A percentile compares a stretch with the other conserved stretches of the same genome.
Evolutionary conservation across 2,888 invertebrate genomes (phyloP).

Genomic region (Yponomeuta cagnagella): DNA sequence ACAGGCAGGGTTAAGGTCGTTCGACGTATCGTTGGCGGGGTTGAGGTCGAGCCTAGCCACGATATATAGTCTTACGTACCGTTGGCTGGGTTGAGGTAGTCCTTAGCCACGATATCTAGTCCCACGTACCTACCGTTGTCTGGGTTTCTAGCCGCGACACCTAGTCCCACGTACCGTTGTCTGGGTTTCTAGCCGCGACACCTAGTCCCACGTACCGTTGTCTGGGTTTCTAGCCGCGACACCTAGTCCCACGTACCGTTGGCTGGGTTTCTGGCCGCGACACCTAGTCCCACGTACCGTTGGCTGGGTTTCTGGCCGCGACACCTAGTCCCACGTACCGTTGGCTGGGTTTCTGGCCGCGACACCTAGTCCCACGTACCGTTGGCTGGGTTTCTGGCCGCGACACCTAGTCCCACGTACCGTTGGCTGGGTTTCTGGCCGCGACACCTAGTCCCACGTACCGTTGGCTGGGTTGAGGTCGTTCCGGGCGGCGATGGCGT

Average conservation of each 20-base stretch:
- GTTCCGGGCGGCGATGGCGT: conserved; percentile 81
- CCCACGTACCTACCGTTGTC: too few species aligned
- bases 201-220: too few species aligned
- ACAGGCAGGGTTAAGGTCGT: neutral
- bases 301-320: too few species aligned
- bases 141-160: too few species aligned
- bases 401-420: neutral
- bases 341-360: neutral
- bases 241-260: too few species aligned
- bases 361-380: neutral
- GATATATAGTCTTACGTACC: neutral
- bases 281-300: too few species aligned
- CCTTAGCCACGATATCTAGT: too few species aligned
- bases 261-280: too few species aligned
- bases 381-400: neutral
- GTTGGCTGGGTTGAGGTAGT: neutral
- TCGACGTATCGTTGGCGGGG: neutral
- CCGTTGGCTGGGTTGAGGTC: conserved; percentile 83
- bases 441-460: conserved; percentile 23
- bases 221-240: too few species aligned
- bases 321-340: too few species aligned
- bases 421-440: neutral
- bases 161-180: neutral
- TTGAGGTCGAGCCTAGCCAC: neutral
- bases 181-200: neutral